These are phyloP conservation scores for Neostethus bicornis DNA, from an alignment of 2,797 vertebrate genomes.

Conservation along the genomic window DNA sequence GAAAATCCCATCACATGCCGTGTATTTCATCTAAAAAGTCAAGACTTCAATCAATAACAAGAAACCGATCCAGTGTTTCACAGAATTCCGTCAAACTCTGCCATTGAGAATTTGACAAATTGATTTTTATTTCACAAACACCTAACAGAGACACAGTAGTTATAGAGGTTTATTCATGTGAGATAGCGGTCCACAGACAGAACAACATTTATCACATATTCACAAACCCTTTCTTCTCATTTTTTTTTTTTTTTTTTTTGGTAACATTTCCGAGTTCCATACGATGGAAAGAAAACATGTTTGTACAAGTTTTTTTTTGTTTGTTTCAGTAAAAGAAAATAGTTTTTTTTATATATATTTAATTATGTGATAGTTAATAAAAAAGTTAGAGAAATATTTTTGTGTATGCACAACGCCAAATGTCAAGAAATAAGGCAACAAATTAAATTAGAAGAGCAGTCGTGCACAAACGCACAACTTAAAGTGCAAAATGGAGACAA, in stretches of 20 bases:
- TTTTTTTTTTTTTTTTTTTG: conserved; percentile 6
- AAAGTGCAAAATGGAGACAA: conserved; percentile 76
- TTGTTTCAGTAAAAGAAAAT: conserved; percentile 61
- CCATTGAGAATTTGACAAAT: conserved; percentile 7
- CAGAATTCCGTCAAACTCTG: neutral
- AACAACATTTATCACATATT: conserved; percentile 67
- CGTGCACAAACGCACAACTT: conserved; percentile 65
- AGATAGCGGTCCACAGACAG: conserved; percentile 75
- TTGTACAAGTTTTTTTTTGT: conserved; percentile 44
- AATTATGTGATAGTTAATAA: conserved; percentile 52
- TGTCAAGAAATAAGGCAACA: conserved; percentile 71
- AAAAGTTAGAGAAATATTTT: conserved; percentile 22
- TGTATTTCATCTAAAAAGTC: conserved; percentile 50
- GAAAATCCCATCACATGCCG: conserved; percentile 39
- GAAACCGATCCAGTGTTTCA: conserved; percentile 27
- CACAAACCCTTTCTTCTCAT: conserved; percentile 46
- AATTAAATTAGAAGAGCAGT: conserved; percentile 57
- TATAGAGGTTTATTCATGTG: conserved; percentile 72
- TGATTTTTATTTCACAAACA: neutral
- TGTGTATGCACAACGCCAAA: conserved; percentile 41
- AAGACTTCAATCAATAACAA: conserved; percentile 39
- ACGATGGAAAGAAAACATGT: conserved; percentile 65
- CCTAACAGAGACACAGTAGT: conserved; percentile 23
- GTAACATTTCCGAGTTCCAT: conserved; percentile 73
- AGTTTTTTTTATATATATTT: conserved; percentile 55